phyloP scores from a whole-genome alignment of 2,113 vertebrate genomes.

The Catagonus wagneri region DNA sequence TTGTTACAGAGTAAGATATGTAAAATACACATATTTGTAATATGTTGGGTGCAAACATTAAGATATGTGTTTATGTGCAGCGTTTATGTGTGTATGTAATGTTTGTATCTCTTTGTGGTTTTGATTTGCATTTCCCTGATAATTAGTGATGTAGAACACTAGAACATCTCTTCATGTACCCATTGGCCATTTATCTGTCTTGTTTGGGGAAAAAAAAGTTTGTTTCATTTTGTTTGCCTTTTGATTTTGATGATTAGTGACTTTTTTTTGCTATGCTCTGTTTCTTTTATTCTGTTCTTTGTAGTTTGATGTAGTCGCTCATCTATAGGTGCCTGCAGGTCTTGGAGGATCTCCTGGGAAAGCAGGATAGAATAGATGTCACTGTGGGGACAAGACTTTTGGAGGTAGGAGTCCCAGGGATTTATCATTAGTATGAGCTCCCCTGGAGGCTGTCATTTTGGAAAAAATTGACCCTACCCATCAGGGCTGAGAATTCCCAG shows the following conservation, averaged over 20 bases:
- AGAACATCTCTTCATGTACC: neutral
- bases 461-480: too few species aligned
- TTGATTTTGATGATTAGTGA: neutral
- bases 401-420: too few species aligned
- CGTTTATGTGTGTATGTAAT: neutral
- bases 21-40: neutral
- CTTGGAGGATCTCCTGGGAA: too few species aligned
- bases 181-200: neutral
- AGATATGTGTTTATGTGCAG: neutral
- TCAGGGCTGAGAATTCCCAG: too few species aligned
- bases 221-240: neutral
- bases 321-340: too few species aligned
- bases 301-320: neutral
- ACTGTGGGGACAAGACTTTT: too few species aligned
- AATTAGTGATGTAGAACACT: neutral
- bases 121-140: neutral
- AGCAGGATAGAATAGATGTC: too few species aligned
- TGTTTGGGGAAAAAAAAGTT: too few species aligned
- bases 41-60: neutral
- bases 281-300: neutral
- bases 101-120: neutral
- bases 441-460: too few species aligned
- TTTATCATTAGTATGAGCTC: too few species aligned
- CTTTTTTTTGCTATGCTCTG: neutral
- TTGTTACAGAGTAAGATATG: neutral